Conservation (phyloP, 2,113 vertebrate genomes). For the Chrysemys picta region DNA sequence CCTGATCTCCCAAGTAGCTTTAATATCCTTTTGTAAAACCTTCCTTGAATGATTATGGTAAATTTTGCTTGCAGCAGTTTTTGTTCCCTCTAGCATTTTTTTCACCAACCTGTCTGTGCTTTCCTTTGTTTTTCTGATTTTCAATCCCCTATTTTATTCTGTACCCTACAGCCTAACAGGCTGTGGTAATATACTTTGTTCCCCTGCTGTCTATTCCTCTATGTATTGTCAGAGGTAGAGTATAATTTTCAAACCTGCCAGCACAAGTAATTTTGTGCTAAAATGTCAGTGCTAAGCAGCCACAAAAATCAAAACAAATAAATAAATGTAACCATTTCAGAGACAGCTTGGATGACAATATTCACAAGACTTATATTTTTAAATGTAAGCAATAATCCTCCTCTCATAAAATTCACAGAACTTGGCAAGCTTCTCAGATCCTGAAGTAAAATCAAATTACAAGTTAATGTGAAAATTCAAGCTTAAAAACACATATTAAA, state of each 20-base stretch:
- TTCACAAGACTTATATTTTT: background rate
- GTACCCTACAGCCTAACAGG: conserved; percentile 37
- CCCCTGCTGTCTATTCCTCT: conserved; percentile 25
- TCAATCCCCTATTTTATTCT: conserved; percentile 39
- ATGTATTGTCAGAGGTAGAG: conserved; percentile 1
- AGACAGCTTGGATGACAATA: background rate
- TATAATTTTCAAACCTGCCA: conserved; percentile 46
- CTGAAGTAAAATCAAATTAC: background rate
- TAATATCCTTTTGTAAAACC: conserved; percentile 66
- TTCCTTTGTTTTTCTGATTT: conserved; percentile 42
- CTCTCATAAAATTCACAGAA: background rate
- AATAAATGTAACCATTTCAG: conserved; percentile 5
- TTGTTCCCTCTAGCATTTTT: conserved; percentile 62
- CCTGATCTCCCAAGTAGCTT: conserved; percentile 58
- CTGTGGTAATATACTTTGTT: conserved; percentile 41
- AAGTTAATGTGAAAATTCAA: background rate
- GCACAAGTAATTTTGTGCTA: conserved; percentile 19
- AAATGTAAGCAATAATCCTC: background rate
- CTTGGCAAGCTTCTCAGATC: background rate
- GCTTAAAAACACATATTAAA: background rate
- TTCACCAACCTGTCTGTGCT: background rate
- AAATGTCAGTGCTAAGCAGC: background rate
- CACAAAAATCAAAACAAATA: background rate
- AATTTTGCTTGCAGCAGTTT: conserved; percentile 71
- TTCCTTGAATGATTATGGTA: conserved; percentile 69